Base-by-base conservation (phyloP, 2,888 invertebrate genomes). In the Parapristionchus giblindavisi region DNA sequence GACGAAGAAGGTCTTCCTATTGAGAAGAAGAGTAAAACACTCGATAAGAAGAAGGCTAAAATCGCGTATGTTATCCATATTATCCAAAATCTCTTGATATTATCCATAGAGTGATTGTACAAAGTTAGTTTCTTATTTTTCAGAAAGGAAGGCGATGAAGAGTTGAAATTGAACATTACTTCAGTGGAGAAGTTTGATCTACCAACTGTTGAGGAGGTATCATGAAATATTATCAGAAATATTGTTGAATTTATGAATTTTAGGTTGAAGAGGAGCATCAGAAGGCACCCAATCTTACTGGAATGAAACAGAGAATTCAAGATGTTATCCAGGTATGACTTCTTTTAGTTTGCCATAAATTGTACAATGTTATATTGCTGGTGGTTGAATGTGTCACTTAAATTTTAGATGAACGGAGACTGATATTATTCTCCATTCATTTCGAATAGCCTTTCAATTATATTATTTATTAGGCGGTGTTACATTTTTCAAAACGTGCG, bases 101-200 rank as follows among this genome's bases (percentile, higher is more conserved):
- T 17, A 63, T 11, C 21, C 56, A 56, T 56, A n/a, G 56, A 8
- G 27, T 24, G n/a, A 14, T 43, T 38, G 38, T 5, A 66, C n/a
- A n/a, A n/a, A n/a, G n/a, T n/a, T n/a, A n/a, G n/a, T n/a, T n/a
- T n/a, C n/a, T n/a, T n/a, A n/a, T n/a, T 21, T 36, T 74, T 72
- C 72, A 82, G 83, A 5, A 77, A 79, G 54, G 80, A 84, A 65
- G 83, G 82, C 36, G 85, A 85, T n/a, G 84, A 82, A 36, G 85
- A 85, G 60, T 77, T 86, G n/a, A 80, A 84, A 75, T 63, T 84
- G 60, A 86, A 86, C 76, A 81, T 86, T 52, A 79, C 80, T 1
- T 78, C 77, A 52, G 78, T 79, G 48, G 80, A 80, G 27, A 75
- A 75, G 11, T 84, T 82, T 68, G 78, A 80, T 8, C 72, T 86